phyloP scores from a whole-genome alignment of 2,888 invertebrate genomes.

The Lasius platythorax region DNA sequence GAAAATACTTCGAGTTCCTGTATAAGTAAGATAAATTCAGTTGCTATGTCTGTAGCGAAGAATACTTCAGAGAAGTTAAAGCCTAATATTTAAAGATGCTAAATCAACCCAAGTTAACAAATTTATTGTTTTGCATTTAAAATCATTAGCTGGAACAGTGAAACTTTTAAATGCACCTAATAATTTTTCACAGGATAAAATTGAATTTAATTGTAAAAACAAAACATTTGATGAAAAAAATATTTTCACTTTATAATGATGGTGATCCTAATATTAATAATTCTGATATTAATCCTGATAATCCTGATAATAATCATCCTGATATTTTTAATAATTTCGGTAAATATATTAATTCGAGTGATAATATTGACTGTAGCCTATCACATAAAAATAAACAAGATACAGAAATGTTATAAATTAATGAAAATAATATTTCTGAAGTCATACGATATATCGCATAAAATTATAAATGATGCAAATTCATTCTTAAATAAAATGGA shows the following conservation, averaged over 20 bases:
- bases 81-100: background rate
- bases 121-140: background rate
- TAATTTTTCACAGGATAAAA: background rate
- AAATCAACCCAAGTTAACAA: background rate
- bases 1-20: background rate
- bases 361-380: background rate
- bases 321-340: background rate
- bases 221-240: background rate
- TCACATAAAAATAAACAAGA: background rate
- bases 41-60: conserved; percentile 2
- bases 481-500: background rate
- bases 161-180: too few relatives aligned
- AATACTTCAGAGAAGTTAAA: conserved; percentile 9
- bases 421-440: background rate
- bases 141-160: too few relatives aligned
- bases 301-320: background rate
- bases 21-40: background rate
- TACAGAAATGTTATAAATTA: background rate
- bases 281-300: background rate
- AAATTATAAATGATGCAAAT: background rate
- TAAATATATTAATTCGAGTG: background rate
- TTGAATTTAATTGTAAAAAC: background rate
- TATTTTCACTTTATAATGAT: background rate
- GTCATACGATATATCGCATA: background rate
- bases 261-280: background rate